Percentiles rank a stretch among this genome's conserved stretches.
Conservation (phyloP, 2,113 vertebrate species). For the Aldabrachelys gigantea region DNA sequence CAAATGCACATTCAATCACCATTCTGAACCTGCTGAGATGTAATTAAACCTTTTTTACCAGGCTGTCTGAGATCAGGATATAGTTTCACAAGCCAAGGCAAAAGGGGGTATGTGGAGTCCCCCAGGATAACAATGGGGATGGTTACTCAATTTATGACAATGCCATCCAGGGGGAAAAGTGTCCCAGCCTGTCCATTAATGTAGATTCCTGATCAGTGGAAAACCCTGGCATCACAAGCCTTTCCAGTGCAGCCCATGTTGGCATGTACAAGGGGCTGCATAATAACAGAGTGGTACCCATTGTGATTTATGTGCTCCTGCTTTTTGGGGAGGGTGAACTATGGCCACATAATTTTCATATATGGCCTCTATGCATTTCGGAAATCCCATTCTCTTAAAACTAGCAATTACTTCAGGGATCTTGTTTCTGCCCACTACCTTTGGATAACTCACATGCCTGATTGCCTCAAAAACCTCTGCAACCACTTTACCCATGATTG, state of each 20-base stretch:
- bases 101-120: not conserved
- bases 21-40: not conserved
- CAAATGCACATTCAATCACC: not conserved
- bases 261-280: too few relatives aligned
- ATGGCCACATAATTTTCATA: too few relatives aligned
- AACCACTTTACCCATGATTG: too few relatives aligned
- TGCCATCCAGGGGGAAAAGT: not conserved
- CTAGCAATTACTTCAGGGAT: too few relatives aligned
- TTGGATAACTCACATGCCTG: too few relatives aligned
- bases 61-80: not conserved
- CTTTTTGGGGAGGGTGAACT: too few relatives aligned
- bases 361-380: too few relatives aligned
- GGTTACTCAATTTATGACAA: not conserved
- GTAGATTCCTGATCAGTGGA: not conserved
- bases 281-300: too few relatives aligned
- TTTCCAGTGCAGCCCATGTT: not conserved
- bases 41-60: not conserved
- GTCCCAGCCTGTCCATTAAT: not conserved
- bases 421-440: too few relatives aligned
- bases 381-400: too few relatives aligned
- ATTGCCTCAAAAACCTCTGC: too few relatives aligned
- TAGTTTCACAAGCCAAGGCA: not conserved
- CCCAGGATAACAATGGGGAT: not conserved
- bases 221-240: not conserved
- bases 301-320: too few relatives aligned